Evolutionary conservation across 2,113 vertebrate species (phyloP).

Genomic region (Phrynocephalus versicolor): DNA sequence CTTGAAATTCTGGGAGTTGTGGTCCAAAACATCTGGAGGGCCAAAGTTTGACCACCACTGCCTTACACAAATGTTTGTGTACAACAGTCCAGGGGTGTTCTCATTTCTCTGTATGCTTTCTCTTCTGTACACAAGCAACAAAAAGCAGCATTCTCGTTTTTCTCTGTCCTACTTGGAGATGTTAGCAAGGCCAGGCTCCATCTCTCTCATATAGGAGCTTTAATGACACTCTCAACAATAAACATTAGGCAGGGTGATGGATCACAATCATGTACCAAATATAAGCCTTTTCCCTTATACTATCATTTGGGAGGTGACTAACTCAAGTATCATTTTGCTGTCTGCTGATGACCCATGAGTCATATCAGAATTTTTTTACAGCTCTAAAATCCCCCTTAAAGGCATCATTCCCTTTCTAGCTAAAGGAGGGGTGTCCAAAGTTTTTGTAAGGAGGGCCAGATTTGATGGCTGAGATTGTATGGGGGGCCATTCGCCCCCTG

Average conservation of each 20-base stretch:
- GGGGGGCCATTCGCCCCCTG: too few relatives aligned
- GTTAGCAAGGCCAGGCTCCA: neutral
- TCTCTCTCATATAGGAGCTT: neutral
- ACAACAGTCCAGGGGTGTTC: too few relatives aligned
- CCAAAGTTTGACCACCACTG: too few relatives aligned
- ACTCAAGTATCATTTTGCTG: neutral
- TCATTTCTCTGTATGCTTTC: neutral
- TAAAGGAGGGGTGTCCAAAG: too few relatives aligned
- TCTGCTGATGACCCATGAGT: neutral
- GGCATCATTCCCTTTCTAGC: neutral
- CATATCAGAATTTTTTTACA: neutral
- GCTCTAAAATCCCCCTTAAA: accelerated
- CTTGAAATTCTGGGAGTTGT: too few relatives aligned
- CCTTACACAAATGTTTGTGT: too few relatives aligned
- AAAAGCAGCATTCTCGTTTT: neutral
- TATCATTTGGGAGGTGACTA: neutral
- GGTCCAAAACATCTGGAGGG: too few relatives aligned
- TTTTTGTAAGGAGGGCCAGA: too few relatives aligned
- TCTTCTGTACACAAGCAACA: neutral
- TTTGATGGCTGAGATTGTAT: too few relatives aligned
- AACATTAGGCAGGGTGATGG: neutral
- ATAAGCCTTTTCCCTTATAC: neutral
- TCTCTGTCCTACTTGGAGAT: neutral
- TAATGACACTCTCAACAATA: neutral
- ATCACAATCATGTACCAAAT: neutral